These are phyloP conservation scores for Chaetura pelagica DNA, from an alignment of 2,113 vertebrate species.

Conservation along the genomic window DNA sequence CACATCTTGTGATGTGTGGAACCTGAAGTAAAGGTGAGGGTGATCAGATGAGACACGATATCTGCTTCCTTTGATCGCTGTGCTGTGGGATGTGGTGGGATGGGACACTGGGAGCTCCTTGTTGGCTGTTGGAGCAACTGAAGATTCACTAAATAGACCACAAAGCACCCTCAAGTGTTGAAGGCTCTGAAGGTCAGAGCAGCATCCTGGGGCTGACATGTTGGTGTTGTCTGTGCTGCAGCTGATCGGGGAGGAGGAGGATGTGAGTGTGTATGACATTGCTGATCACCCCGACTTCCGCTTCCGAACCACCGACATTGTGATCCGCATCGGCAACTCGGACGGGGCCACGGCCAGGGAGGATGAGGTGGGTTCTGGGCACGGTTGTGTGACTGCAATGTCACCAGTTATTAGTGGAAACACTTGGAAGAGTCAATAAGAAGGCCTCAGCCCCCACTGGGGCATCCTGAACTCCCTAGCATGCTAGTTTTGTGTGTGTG, in stretches of 20 bases:
- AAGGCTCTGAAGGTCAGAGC: not conserved
- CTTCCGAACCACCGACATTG: conserved; percentile 94
- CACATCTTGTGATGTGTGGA: fast-evolving
- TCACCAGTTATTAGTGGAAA: not conserved
- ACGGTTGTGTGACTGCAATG: fast-evolving
- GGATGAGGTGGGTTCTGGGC: conserved; percentile 68
- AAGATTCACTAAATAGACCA: not conserved
- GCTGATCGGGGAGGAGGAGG: conserved; percentile 92
- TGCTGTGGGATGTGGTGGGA: not conserved
- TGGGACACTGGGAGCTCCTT: not conserved
- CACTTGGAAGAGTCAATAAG: fast-evolving
- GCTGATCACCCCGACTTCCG: conserved; percentile 97
- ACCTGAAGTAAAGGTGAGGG: not conserved
- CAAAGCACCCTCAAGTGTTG: not conserved
- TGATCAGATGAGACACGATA: not conserved
- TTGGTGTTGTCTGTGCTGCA: not conserved
- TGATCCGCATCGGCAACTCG: conserved; percentile 95
- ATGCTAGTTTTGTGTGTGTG: not conserved
- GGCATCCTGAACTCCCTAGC: not conserved
- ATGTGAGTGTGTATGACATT: conserved; percentile 97
- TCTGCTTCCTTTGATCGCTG: not conserved
- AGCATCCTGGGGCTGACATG: not conserved
- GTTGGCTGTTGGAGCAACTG: not conserved
- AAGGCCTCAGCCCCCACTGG: not conserved
- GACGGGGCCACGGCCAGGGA: conserved; percentile 73